phyloP scores from a whole-genome alignment of 92 coral and sea anemone genomes.

The Anthopleura xanthogrammica region DNA sequence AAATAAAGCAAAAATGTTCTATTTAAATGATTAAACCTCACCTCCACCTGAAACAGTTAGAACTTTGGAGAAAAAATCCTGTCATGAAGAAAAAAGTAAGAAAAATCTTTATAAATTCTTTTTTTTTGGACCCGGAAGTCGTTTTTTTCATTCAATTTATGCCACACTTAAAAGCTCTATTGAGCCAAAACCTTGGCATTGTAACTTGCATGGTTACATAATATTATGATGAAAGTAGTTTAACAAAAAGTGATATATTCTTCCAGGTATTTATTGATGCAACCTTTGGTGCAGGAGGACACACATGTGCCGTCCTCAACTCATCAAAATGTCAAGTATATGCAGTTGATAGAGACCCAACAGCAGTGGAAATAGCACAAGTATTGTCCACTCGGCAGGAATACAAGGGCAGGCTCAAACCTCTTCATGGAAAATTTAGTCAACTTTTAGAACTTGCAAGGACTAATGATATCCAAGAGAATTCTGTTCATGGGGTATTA shows the following conservation, averaged over 20 bases:
- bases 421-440: slow-evolving; percentile 75
- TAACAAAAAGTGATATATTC: not conserved
- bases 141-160: too few relatives aligned
- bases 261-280: slow-evolving; percentile 83
- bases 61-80: too few relatives aligned
- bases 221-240: too few relatives aligned
- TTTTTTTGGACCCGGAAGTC: too few relatives aligned
- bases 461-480: slow-evolving; percentile 53
- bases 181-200: too few relatives aligned
- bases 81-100: too few relatives aligned
- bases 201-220: too few relatives aligned
- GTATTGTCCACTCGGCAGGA: slow-evolving; percentile 70
- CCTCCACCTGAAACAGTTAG: too few relatives aligned
- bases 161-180: too few relatives aligned
- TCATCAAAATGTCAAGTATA: slow-evolving; percentile 76
- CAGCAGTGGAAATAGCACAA: slow-evolving; percentile 72
- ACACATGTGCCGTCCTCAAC: slow-evolving; percentile 69
- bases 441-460: slow-evolving; percentile 47
- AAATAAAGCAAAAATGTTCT: too few relatives aligned
- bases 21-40: too few relatives aligned
- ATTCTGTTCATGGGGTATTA: slow-evolving; percentile 70
- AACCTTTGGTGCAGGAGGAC: slow-evolving; percentile 91
- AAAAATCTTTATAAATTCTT: too few relatives aligned
- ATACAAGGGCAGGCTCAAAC: slow-evolving; percentile 66
- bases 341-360: slow-evolving; percentile 82